phyloP scores from a whole-genome alignment of 2,888 invertebrate species.

The Acronicta psi region DNA sequence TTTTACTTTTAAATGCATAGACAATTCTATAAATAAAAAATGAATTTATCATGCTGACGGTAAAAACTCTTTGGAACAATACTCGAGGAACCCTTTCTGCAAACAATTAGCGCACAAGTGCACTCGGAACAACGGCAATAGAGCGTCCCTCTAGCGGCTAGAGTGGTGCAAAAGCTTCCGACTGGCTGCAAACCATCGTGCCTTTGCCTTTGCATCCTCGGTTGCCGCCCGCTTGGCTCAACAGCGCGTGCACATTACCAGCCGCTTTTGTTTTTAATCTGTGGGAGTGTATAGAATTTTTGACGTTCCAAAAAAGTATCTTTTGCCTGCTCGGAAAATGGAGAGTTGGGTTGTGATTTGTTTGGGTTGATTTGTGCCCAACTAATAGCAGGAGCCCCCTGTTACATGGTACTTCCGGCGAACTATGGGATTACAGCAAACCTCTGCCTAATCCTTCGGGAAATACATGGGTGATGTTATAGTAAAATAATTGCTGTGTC shows the following conservation, averaged over 20 bases:
- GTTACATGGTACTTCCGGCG: too few relatives aligned
- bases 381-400: too few relatives aligned
- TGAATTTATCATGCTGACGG: conserved; percentile 68
- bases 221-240: conserved; percentile 71
- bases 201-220: conserved; percentile 80
- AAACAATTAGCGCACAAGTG: conserved; percentile 87
- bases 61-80: conserved; percentile 80
- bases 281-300: conserved; percentile 50
- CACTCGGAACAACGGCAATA: conserved; percentile 85
- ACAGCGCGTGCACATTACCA: conserved; percentile 67
- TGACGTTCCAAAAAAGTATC: conserved; percentile 27
- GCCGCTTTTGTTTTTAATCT: conserved; percentile 77
- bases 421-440: too few relatives aligned
- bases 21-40: background rate
- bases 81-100: conserved; percentile 87
- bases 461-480: too few relatives aligned
- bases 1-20: background rate
- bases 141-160: conserved; percentile 70
- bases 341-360: background rate
- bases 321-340: conserved; percentile 5
- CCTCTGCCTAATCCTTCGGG: too few relatives aligned
- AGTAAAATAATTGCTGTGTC: too few relatives aligned
- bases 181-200: conserved; percentile 79
- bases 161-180: conserved; percentile 74
- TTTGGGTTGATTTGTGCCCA: too few relatives aligned